Evolutionary conservation across 2,888 invertebrate genomes (phyloP).

Genomic region (Dioctria rufipes): DNA sequence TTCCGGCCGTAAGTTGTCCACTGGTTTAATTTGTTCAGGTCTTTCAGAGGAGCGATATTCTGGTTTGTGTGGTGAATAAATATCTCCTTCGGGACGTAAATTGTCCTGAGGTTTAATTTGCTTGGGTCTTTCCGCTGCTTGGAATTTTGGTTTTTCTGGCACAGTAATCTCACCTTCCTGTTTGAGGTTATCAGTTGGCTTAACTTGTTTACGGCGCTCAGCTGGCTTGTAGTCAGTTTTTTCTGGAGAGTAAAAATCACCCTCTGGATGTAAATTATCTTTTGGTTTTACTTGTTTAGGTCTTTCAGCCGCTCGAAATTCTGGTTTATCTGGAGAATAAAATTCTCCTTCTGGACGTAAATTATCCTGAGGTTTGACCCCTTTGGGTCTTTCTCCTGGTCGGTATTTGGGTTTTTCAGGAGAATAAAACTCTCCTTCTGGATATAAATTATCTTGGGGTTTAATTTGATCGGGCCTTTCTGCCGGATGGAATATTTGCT

Average conservation of each 20-base stretch:
- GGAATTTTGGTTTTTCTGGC: slow-evolving; percentile 69
- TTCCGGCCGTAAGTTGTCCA: slow-evolving; percentile 73
- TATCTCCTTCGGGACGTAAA: slow-evolving; percentile 74
- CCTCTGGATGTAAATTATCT: slow-evolving; percentile 71
- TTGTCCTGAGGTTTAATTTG: slow-evolving; percentile 73
- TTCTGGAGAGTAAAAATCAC: slow-evolving; percentile 71
- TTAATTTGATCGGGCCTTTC: slow-evolving; percentile 72
- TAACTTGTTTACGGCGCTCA: slow-evolving; percentile 68
- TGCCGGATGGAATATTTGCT: slow-evolving; percentile 73
- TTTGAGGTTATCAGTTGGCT: slow-evolving; percentile 71
- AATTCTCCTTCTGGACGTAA: slow-evolving; percentile 70
- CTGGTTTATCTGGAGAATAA: slow-evolving; percentile 68
- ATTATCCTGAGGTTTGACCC: slow-evolving; percentile 70
- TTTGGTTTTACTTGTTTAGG: slow-evolving; percentile 68
- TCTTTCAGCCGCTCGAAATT: slow-evolving; percentile 72
- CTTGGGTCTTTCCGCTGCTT: slow-evolving; percentile 71
- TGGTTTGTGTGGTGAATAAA: slow-evolving; percentile 70
- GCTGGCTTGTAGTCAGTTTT: slow-evolving; percentile 68
- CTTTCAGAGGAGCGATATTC: slow-evolving; percentile 69
- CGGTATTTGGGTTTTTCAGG: slow-evolving; percentile 68
- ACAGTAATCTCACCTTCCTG: slow-evolving; percentile 75
- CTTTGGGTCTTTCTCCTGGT: slow-evolving; percentile 55
- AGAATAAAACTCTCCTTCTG: slow-evolving; percentile 71
- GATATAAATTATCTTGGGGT: slow-evolving; percentile 67
- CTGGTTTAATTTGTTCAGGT: slow-evolving; percentile 71